These are phyloP conservation scores for Silurus aristotelis DNA, from an alignment of 2,797 vertebrate species.

Conservation along the genomic window DNA sequence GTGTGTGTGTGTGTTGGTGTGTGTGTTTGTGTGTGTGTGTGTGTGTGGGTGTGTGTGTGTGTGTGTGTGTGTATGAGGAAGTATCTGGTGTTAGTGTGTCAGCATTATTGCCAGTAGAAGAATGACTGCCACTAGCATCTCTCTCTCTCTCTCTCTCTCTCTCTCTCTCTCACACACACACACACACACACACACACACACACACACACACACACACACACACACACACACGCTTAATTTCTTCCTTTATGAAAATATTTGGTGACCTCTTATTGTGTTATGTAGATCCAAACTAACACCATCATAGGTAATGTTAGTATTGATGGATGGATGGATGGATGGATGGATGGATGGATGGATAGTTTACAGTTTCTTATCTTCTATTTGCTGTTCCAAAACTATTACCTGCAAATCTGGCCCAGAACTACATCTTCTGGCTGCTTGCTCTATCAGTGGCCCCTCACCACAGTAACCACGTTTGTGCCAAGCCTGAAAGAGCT, in stretches of 20 bases:
- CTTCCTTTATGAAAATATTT: neutral
- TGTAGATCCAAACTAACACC: neutral
- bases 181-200: slow-evolving; percentile 3
- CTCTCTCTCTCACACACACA: no score
- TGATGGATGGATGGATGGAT: neutral
- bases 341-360: neutral
- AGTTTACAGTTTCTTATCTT: slow-evolving; percentile 43
- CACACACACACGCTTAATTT: slow-evolving; percentile 26
- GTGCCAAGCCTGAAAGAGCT: slow-evolving; percentile 50
- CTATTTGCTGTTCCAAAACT: slow-evolving; percentile 43
- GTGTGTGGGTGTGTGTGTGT: neutral
- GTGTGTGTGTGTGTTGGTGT: slow-evolving; percentile 8
- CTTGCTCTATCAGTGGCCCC: slow-evolving; percentile 44
- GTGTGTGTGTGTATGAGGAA: neutral
- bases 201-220: slow-evolving; percentile 6
- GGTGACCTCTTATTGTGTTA: neutral
- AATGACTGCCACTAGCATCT: slow-evolving; percentile 5
- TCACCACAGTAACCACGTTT: slow-evolving; percentile 52
- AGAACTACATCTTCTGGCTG: slow-evolving; percentile 41
- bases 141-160: no score
- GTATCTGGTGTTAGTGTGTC: slow-evolving; percentile 30
- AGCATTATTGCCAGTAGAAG: slow-evolving; percentile 38
- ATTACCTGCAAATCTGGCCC: slow-evolving; percentile 51
- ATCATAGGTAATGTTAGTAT: neutral
- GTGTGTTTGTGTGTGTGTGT: neutral